Evolutionary conservation across 2,888 invertebrate genomes (phyloP).

Genomic region (Caenorhabditis wallacei): DNA sequence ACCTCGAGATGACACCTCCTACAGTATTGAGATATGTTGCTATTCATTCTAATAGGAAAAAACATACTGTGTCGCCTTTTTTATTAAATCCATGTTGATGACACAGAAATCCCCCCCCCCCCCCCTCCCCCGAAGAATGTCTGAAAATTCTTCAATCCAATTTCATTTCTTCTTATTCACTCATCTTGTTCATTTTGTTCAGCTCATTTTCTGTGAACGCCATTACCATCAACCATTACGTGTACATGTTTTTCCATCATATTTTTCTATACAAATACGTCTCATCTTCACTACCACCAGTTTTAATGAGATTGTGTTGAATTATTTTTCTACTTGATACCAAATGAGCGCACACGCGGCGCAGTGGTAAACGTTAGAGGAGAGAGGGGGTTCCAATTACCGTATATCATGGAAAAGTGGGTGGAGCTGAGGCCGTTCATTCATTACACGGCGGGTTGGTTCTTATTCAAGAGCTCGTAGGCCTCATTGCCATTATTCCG

Average conservation of each 20-base stretch:
- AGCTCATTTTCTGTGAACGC: slow-evolving; percentile 44
- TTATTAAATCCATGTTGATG: slow-evolving; percentile 52
- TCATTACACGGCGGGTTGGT: slow-evolving; percentile 30
- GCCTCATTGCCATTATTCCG: slow-evolving; percentile 1
- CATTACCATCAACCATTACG: slow-evolving; percentile 57
- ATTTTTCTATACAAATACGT: slow-evolving; percentile 63
- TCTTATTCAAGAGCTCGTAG: slow-evolving; percentile 1
- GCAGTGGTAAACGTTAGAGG: slow-evolving; percentile 19
- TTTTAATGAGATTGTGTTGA: slow-evolving; percentile 68
- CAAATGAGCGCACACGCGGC: slow-evolving; percentile 42
- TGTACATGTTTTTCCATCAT: slow-evolving; percentile 60
- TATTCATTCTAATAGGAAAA: slow-evolving; percentile 12
- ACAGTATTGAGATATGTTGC: slow-evolving; percentile 28
- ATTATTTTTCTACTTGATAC: slow-evolving; percentile 61
- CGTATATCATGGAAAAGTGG: slow-evolving; percentile 59
- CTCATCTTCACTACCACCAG: slow-evolving; percentile 28
- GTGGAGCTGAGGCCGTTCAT: slow-evolving; percentile 55
- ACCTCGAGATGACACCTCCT: slow-evolving; percentile 34
- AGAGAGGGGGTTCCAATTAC: slow-evolving; percentile 53
- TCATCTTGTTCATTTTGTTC: slow-evolving; percentile 14
- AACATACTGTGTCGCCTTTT: slow-evolving; percentile 5
- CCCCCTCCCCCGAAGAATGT: background rate
- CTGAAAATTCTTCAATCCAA: slow-evolving; percentile 22
- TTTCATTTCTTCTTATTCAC: slow-evolving; percentile 42
- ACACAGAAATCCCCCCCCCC: slow-evolving; percentile 3